These are phyloP conservation scores for Magallana gigas DNA, from an alignment of 1,140 invertebrate species.

Conservation along the genomic window DNA sequence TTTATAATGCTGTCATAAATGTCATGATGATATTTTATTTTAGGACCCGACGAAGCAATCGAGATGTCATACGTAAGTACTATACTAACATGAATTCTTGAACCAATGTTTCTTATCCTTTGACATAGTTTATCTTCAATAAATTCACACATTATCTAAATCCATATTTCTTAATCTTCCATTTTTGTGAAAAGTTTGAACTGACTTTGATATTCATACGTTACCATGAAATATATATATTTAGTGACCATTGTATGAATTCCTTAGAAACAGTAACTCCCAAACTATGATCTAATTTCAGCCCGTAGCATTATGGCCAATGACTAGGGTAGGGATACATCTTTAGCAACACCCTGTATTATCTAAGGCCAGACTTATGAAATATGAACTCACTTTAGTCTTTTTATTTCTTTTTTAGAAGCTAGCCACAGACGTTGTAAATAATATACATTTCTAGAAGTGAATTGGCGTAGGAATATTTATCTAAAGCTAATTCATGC, in stretches of 20 bases:
- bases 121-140: too few species aligned
- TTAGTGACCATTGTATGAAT: too few species aligned
- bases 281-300: not conserved
- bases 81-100: too few species aligned
- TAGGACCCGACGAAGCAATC: not conserved
- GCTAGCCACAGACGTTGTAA: conserved; percentile 30
- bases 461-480: not conserved
- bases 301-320: not conserved
- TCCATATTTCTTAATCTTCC: too few species aligned
- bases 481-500: conserved; percentile 4
- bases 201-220: too few species aligned
- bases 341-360: not conserved
- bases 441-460: conserved; percentile 1
- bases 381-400: not conserved
- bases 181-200: too few species aligned
- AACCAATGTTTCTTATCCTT: too few species aligned
- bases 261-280: too few species aligned
- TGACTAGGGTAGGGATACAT: conserved; percentile 17
- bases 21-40: not conserved
- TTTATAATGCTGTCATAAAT: conserved; percentile 19
- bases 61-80: conserved; percentile 17
- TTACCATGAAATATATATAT: too few species aligned
- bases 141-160: too few species aligned
- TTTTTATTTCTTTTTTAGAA: conserved; percentile 22
- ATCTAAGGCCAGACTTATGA: not conserved